phyloP scores from a whole-genome alignment of 2,888 invertebrate species.

The Bellardia bayeri region DNA sequence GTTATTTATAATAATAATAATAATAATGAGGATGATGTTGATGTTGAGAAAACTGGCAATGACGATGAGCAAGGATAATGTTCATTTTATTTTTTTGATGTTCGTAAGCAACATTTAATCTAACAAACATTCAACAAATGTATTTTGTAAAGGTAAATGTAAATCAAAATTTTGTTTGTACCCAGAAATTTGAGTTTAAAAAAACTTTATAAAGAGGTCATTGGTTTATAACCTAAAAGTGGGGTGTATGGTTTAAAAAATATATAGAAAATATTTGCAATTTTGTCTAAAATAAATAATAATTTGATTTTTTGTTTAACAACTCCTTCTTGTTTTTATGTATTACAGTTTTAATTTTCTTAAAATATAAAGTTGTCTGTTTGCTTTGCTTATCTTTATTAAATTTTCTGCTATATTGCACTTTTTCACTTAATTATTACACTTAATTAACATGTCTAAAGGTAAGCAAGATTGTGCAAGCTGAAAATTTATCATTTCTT shows the following conservation, averaged over 20 bases:
- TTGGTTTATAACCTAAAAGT: conserved; percentile 33
- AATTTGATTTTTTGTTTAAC: conserved; percentile 29
- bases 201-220: conserved; percentile 40
- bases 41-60: conserved; percentile 19
- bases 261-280: neutral
- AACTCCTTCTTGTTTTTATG: neutral
- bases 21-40: conserved; percentile 16
- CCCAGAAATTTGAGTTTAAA: neutral
- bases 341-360: neutral
- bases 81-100: conserved; percentile 45
- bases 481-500: conserved; percentile 3
- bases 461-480: conserved; percentile 7
- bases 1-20: conserved; percentile 9
- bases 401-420: conserved; percentile 49
- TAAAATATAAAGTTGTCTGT: no score
- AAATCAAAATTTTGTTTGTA: neutral
- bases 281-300: conserved; percentile 36
- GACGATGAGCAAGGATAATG: conserved; percentile 40
- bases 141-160: conserved; percentile 27
- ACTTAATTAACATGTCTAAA: conserved; percentile 61
- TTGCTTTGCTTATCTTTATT: neutral
- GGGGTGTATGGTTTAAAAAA: neutral
- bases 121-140: conserved; percentile 30
- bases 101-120: conserved; percentile 33
- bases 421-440: conserved; percentile 57